Base-by-base conservation (phyloP, 2,888 invertebrate genomes). In the Clivina fossor region DNA sequence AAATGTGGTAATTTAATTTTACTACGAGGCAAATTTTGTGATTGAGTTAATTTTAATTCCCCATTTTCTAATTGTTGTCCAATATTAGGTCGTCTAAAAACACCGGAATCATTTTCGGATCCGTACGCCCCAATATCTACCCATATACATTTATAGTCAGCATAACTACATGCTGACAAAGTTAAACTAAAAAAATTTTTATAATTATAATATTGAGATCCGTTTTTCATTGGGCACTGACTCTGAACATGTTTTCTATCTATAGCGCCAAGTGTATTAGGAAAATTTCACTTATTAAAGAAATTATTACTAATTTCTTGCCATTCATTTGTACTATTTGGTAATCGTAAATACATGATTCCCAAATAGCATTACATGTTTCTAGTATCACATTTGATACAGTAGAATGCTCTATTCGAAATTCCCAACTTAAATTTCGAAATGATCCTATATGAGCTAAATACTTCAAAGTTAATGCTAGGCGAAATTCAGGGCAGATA, bases 41-140 rank as follows among this genome's bases (percentile, higher is more conserved):
- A 22, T 40, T 3, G 20, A 40, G 40, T 19, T 40, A 40, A 20
- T 4, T 40, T 22, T n/a, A 40, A n/a, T 11, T 19, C 20, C 22
- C 15, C 19, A 40, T 40, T 40, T 2, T 13, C n/a, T 4, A 40
- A 20, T 20, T 19, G 11, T 40, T 40, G 40, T 5, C 40, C 40
- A 19, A 40, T 40, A 20, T 40, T 19, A 19, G 40, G 22, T 20
- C 40, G 40, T 40, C 40, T 18, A 40, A 40, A 40, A 40, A 40
- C 15, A 20, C 40, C 40, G 22, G 40, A 19, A 9, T 40, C 40
- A 40, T 40, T 19, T 20, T 40, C 40, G 3, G 40, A 40, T 20
- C 18, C n/a, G n/a, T n/a, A n/a, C n/a, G n/a, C n/a, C n/a, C n/a
- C n/a, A n/a, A n/a, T n/a, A n/a, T n/a, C n/a, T n/a, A n/a, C n/a